Evolutionary conservation across 2,113 vertebrate species (phyloP).

Genomic region (Nibea albiflora): DNA sequence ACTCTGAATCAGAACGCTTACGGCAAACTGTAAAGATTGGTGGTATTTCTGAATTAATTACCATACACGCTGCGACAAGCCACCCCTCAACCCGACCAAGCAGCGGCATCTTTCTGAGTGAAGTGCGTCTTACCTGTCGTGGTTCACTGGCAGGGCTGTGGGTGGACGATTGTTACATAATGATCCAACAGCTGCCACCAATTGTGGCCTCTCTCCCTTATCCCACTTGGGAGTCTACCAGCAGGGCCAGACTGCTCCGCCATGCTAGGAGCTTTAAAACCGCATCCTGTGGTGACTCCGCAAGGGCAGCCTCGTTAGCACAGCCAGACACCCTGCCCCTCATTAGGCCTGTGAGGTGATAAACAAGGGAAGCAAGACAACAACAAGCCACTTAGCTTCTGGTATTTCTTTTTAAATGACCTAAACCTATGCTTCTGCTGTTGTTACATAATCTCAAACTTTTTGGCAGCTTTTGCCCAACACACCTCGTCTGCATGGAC

Average conservation of each 20-base stretch:
- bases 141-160: conserved; percentile 24
- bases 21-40: conserved; percentile 8
- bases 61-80: conserved; percentile 1
- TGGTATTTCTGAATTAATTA: conserved; percentile 42
- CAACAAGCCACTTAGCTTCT: conserved; percentile 67
- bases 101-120: not conserved
- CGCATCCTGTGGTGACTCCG: conserved; percentile 75
- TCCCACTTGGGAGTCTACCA: conserved; percentile 62
- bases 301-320: conserved; percentile 58
- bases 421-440: conserved; percentile 18
- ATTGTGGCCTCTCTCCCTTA: conserved; percentile 59
- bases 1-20: conserved; percentile 33
- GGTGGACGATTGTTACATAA: conserved; percentile 59
- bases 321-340: conserved; percentile 75
- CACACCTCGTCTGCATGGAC: conserved; percentile 36
- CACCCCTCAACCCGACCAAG: not conserved
- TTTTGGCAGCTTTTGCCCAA: conserved; percentile 46
- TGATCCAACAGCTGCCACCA: conserved; percentile 52
- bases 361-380: conserved; percentile 72
- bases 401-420: conserved; percentile 8
- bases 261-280: conserved; percentile 64
- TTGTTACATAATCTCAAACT: conserved; percentile 54
- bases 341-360: conserved; percentile 62
- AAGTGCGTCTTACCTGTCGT: conserved; percentile 50
- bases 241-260: conserved; percentile 41